These are phyloP conservation scores for Steatocranus sp. DNA, from an alignment of 2,797 vertebrate species.

Conservation along the genomic window DNA sequence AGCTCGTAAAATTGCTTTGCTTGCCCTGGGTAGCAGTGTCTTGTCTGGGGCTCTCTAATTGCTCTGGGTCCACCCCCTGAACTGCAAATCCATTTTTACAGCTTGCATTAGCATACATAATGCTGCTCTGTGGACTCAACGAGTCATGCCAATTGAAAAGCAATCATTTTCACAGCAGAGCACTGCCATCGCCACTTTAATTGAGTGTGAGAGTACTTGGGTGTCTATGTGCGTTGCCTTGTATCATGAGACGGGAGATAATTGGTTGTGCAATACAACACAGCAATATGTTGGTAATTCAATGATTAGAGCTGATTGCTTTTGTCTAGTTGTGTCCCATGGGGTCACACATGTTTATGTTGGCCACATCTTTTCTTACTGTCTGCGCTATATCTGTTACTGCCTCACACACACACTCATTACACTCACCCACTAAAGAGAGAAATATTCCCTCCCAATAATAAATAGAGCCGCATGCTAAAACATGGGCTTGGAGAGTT, in stretches of 20 bases:
- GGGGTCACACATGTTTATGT: constrained; percentile 20
- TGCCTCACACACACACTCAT: background rate
- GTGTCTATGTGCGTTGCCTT: constrained; percentile 25
- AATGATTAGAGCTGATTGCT: constrained; percentile 71
- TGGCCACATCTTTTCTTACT: background rate
- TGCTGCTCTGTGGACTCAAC: constrained; percentile 69
- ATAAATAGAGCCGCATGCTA: constrained; percentile 5
- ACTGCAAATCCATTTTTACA: constrained; percentile 62
- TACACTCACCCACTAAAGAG: background rate
- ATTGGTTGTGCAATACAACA: constrained; percentile 67
- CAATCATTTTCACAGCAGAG: constrained; percentile 67
- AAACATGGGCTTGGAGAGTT: constrained; percentile 8
- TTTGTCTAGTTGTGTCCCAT: constrained; percentile 64
- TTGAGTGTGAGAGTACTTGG: constrained; percentile 47
- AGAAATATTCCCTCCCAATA: background rate
- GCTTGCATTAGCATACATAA: constrained; percentile 77
- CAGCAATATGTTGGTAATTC: constrained; percentile 70
- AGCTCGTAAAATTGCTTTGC: constrained; percentile 26
- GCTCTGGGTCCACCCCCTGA: constrained; percentile 46
- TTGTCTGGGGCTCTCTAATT: constrained; percentile 62
- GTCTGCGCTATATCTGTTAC: constrained; percentile 33
- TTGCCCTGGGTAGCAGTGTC: constrained; percentile 18
- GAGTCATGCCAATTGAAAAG: constrained; percentile 69
- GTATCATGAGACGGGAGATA: constrained; percentile 67
- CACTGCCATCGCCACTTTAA: constrained; percentile 61